Conservation (phyloP, 2,113 vertebrate species). For the Sakesphorus luctuosus region DNA sequence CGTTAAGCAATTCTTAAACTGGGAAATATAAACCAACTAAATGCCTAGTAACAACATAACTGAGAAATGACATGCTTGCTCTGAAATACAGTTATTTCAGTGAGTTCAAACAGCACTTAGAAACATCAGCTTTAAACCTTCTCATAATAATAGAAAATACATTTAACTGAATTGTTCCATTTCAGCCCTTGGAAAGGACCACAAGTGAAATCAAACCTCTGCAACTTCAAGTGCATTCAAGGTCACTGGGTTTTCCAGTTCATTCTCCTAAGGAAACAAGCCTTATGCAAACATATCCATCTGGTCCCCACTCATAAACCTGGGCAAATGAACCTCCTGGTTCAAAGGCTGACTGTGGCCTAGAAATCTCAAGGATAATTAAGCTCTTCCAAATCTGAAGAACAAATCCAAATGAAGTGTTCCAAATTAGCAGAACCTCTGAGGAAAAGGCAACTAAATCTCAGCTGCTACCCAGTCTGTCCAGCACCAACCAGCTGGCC, state of each 20-base stretch:
- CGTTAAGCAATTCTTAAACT: background rate
- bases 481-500: background rate
- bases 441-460: slow-evolving; percentile 11
- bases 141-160: background rate
- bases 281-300: background rate
- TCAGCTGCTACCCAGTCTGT: slow-evolving; percentile 37
- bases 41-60: background rate
- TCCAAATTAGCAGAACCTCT: slow-evolving; percentile 19
- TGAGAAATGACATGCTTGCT: background rate
- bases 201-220: background rate
- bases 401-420: slow-evolving; percentile 10
- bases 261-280: background rate
- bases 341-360: background rate
- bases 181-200: background rate
- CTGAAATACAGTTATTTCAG: background rate
- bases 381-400: background rate
- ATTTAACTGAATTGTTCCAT: background rate
- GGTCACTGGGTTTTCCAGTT: slow-evolving; percentile 1
- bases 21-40: background rate
- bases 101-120: background rate
- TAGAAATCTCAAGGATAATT: slow-evolving; percentile 50
- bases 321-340: background rate
- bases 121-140: background rate
- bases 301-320: background rate
- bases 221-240: slow-evolving; percentile 11